Evolutionary conservation across 2,888 invertebrate species (phyloP), one percentile per base, ranked within the genome.

Genomic region (Camptogramma bilineatum): DNA sequence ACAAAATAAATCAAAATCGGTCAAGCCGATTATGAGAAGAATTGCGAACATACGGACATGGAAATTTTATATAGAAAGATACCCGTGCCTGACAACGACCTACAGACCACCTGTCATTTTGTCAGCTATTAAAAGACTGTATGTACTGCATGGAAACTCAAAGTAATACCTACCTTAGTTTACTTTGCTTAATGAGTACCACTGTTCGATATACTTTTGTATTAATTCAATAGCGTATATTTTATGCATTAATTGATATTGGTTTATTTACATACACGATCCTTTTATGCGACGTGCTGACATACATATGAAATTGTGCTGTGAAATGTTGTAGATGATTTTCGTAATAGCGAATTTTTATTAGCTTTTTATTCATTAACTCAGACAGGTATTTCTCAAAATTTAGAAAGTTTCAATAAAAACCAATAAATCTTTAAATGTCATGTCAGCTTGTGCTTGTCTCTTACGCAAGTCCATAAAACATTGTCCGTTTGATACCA

Each of bases 181-280:
- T 64, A 57, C 57, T 63, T 68, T 48, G 47, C 28, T 48, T 61
- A 64, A 67, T 61, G 67, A 67, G 61, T 21, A 46, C 17, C 24
- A 64, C 64, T 64, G 63, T 64, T 62, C 51, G 2, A 51, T 56
- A 19, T 34, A 57, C 34, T 54, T 57, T n/a, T 52, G 52, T 42
- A 19, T 60, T 48, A 16, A 53, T 60, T 44, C 55, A 24, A 48
- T 61, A 50, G 46, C 17, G 54, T 34, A 31, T 21, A 24, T n/a
- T 24, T 2, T 28, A 24, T 51, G 53, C 50, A 53, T 54, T 57
- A 24, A 66, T 66, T 58, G 46, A 62, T 59, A 62, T 58, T 24
- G 58, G 17, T 24, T 42, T 21, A 54, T 54, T 54, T 58, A 46
- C 46, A 28, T 51, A 18, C 48, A 19, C 44, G n/a, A 13, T 19